phyloP scores from a whole-genome alignment of 2,888 invertebrate species.

The Pyrochroa serraticornis region DNA sequence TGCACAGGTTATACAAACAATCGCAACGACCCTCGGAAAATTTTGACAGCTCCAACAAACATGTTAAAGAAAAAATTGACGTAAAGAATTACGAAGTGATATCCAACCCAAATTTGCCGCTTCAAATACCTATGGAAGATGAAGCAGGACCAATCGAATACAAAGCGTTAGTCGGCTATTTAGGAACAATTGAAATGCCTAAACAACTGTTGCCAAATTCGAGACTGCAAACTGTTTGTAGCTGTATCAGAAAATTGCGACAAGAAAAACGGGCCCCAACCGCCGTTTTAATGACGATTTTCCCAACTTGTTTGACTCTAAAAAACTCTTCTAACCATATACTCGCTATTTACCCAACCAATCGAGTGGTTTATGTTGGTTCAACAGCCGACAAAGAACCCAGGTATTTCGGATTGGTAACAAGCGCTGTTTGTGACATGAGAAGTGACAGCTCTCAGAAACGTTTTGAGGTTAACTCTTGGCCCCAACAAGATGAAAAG shows the following conservation, averaged over 20 bases:
- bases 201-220: conserved; percentile 77
- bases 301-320: conserved; percentile 79
- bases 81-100: conserved; percentile 29
- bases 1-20: conserved; percentile 39
- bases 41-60: not conserved
- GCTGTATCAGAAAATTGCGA: conserved; percentile 85
- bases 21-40: conserved; percentile 14
- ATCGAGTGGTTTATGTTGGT: conserved; percentile 86
- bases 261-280: conserved; percentile 88
- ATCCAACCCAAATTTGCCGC: conserved; percentile 33
- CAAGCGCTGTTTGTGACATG: conserved; percentile 70
- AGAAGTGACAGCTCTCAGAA: conserved; percentile 41
- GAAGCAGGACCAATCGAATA: conserved; percentile 69
- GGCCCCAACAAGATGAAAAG: conserved; percentile 34
- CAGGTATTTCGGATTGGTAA: conserved; percentile 91
- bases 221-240: conserved; percentile 78
- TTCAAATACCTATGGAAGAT: conserved; percentile 50
- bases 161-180: conserved; percentile 88
- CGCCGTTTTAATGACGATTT: conserved; percentile 83
- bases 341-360: conserved; percentile 86
- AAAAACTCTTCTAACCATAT: conserved; percentile 79
- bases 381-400: conserved; percentile 90
- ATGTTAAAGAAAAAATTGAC: conserved; percentile 7
- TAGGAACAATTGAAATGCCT: conserved; percentile 96
- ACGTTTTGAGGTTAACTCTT: conserved; percentile 15